Conservation (phyloP, 2,888 invertebrate species). For the Rotaria magnacalcarata region DNA sequence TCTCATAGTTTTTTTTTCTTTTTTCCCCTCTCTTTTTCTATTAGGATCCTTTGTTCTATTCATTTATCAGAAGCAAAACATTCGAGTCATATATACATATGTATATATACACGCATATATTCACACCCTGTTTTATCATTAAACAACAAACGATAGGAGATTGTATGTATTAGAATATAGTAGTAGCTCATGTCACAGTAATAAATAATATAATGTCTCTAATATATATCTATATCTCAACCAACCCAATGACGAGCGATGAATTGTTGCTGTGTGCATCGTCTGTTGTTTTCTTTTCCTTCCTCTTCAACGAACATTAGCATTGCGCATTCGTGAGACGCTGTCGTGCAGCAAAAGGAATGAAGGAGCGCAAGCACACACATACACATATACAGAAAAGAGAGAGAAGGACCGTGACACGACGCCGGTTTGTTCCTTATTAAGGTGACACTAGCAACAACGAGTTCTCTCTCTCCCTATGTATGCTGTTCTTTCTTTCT, state of each 20-base stretch:
- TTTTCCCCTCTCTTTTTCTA: neutral
- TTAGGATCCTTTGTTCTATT: neutral
- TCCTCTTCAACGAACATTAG: constrained; percentile 17
- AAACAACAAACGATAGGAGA: neutral
- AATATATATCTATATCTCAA: constrained; percentile 25
- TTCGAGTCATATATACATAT: neutral
- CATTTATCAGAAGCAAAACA: constrained; percentile 1
- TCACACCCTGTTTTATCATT: constrained; percentile 12
- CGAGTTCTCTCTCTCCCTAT: neutral
- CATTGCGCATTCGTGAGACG: neutral
- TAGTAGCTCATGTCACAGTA: constrained; percentile 17
- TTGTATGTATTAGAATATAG: constrained; percentile 10
- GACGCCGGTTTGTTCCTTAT: constrained; percentile 17
- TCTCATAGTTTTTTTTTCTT: neutral
- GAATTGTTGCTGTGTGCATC: constrained; percentile 7
- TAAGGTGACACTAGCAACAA: constrained; percentile 26
- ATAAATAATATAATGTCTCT: constrained; percentile 2
- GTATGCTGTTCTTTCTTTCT: constrained; percentile 24
- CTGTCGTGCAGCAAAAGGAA: constrained; percentile 6
- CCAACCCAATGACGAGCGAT: constrained; percentile 1
- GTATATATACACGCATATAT: neutral
- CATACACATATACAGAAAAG: neutral
- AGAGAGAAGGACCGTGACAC: constrained; percentile 27
- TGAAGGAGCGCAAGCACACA: neutral
- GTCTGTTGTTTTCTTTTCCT: constrained; percentile 29